phyloP scores from a whole-genome alignment of 2,888 invertebrate species.

The Clostera curtula region DNA sequence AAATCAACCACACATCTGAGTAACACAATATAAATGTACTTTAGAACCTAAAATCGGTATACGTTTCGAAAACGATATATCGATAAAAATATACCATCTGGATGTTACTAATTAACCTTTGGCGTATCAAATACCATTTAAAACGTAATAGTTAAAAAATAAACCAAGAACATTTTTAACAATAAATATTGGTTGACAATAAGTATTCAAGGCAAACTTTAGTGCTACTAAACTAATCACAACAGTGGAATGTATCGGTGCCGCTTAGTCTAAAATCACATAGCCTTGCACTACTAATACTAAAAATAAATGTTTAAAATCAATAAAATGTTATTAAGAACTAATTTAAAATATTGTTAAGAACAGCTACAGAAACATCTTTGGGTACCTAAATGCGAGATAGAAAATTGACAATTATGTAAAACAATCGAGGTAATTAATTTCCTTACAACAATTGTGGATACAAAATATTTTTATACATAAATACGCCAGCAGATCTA shows the following conservation, averaged over 20 bases:
- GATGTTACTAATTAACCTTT: slow-evolving; percentile 33
- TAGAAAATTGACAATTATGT: slow-evolving; percentile 25
- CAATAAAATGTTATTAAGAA: slow-evolving; percentile 34
- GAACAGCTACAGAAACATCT: slow-evolving; percentile 45
- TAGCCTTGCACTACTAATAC: slow-evolving; percentile 36
- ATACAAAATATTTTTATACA: too few species aligned
- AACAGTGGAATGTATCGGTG: slow-evolving; percentile 66
- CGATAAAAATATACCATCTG: slow-evolving; percentile 18
- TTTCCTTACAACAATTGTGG: too few species aligned
- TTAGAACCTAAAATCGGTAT: slow-evolving; percentile 27
- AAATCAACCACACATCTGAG: slow-evolving; percentile 42
- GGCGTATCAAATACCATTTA: slow-evolving; percentile 29
- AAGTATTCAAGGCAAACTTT: slow-evolving; percentile 19
- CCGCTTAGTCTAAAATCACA: slow-evolving; percentile 66
- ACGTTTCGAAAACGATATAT: slow-evolving; percentile 26
- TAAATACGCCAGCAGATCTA: too few species aligned
- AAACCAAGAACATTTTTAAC: slow-evolving; percentile 20
- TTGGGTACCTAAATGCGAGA: slow-evolving; percentile 56
- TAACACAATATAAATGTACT: slow-evolving; percentile 35
- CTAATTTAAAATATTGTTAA: slow-evolving; percentile 29
- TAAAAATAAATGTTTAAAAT: too few species aligned
- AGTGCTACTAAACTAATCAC: too few species aligned
- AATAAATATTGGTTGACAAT: slow-evolving; percentile 24
- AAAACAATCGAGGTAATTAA: too few species aligned
- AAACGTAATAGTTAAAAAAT: slow-evolving; percentile 25